A percentile compares a stretch with the other conserved stretches of the same genome.
Evolutionary conservation across 2,113 vertebrate species (phyloP).

Genomic region (Circaetus cinerascens): DNA sequence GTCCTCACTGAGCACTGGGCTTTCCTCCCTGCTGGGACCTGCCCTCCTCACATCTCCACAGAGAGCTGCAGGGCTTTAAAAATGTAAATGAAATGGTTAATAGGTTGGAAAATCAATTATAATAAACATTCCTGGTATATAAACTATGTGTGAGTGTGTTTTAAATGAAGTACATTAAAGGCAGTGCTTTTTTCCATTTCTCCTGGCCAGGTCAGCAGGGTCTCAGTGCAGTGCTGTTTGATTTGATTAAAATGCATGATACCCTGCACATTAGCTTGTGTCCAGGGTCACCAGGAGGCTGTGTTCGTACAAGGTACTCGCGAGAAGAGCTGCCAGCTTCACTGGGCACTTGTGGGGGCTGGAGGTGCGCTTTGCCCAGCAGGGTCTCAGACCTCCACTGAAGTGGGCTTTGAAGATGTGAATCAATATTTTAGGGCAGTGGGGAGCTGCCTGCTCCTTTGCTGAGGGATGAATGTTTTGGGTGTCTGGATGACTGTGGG

Average conservation of each 20-base stretch:
- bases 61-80: constrained; percentile 1
- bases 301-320: background rate
- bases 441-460: background rate
- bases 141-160: constrained; percentile 48
- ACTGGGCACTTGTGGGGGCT: background rate
- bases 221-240: constrained; percentile 15
- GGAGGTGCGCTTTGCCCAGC: background rate
- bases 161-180: constrained; percentile 63
- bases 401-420: background rate
- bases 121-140: constrained; percentile 58
- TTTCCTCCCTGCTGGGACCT: background rate
- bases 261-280: background rate
- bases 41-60: background rate
- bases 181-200: background rate
- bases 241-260: constrained; percentile 61
- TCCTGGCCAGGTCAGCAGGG: constrained; percentile 43
- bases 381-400: background rate
- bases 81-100: constrained; percentile 47
- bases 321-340: background rate
- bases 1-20: background rate
- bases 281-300: constrained; percentile 10
- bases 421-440: background rate
- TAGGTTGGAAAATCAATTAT: constrained; percentile 66
- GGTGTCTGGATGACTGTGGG: background rate
- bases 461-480: background rate